Conservation (phyloP, 2,797 vertebrate species). For the Chelidonichthys spinosus region DNA sequence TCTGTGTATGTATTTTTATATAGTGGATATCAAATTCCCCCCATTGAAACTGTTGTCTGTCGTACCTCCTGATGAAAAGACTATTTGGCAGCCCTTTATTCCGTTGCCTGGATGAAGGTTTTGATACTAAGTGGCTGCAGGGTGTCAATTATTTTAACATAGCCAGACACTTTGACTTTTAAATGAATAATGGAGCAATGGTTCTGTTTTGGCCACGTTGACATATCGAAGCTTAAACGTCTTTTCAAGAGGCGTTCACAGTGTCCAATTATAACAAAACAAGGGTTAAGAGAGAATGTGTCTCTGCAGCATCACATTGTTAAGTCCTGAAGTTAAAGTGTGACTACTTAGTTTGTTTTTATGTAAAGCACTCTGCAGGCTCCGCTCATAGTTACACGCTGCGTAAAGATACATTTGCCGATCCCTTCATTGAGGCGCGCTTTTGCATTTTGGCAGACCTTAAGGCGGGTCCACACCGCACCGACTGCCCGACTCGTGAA, state of each 20-base stretch:
- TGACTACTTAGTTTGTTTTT: conserved; percentile 19
- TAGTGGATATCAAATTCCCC: conserved; percentile 35
- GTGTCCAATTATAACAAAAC: conserved; percentile 22
- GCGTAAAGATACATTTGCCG: conserved; percentile 37
- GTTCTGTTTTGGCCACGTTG: conserved; percentile 18
- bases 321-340: conserved; percentile 17
- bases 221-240: background rate
- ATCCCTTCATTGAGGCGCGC: conserved; percentile 20
- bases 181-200: conserved; percentile 39
- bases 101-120: conserved; percentile 1
- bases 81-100: conserved; percentile 8
- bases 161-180: conserved; percentile 22
- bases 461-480: too few species aligned
- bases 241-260: conserved; percentile 21
- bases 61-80: conserved; percentile 38
- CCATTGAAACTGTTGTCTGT: conserved; percentile 20
- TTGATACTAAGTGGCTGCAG: conserved; percentile 25
- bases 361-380: conserved; percentile 18
- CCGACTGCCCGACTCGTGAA: too few species aligned
- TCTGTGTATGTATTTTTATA: background rate
- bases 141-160: conserved; percentile 40
- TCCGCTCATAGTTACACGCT: conserved; percentile 13
- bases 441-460: conserved; percentile 42
- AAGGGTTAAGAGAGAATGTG: background rate
- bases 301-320: conserved; percentile 27